A percentile compares a stretch with the other conserved stretches of the same genome.
Conservation (phyloP, 2,888 invertebrate genomes). For the Callyntrura sp. region DNA sequence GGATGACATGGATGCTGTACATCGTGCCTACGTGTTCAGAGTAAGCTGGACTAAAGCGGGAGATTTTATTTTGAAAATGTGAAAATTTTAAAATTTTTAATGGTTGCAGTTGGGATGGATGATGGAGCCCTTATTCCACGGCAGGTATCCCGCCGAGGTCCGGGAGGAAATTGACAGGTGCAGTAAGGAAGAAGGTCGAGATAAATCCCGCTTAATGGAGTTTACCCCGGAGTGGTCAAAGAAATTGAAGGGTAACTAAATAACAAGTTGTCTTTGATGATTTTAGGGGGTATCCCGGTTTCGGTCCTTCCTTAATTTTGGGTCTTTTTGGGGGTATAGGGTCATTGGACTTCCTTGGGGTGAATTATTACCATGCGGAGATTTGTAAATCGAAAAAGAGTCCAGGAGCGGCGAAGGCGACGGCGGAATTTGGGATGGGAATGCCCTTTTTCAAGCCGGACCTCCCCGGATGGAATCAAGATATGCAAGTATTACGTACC, state of each 20-base stretch:
- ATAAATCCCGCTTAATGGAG: conserved; percentile 73
- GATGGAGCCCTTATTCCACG: conserved; percentile 85
- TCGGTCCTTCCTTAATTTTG: too few relatives aligned
- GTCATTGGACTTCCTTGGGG: conserved; percentile 81
- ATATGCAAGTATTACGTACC: conserved; percentile 64
- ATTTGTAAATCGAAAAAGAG: too few relatives aligned
- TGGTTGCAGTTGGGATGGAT: conserved; percentile 84
- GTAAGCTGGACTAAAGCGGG: too few relatives aligned
- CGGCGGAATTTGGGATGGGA: conserved; percentile 21
- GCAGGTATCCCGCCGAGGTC: conserved; percentile 78
- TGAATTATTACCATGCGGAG: conserved; percentile 83
- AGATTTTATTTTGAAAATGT: conserved; percentile 20
- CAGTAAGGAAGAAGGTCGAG: conserved; percentile 74
- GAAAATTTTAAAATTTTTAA: too few relatives aligned
- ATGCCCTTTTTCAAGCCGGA: conserved; percentile 61
- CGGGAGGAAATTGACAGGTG: conserved; percentile 66
- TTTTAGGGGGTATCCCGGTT: too few relatives aligned
- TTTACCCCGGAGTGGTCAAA: conserved; percentile 77
- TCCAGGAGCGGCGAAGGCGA: conserved; percentile 51
- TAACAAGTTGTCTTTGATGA: too few relatives aligned
- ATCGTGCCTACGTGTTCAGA: conserved; percentile 82
- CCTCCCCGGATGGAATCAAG: conserved; percentile 76
- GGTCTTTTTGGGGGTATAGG: conserved; percentile 37
- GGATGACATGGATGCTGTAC: conserved; percentile 81
- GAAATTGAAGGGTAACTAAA: conserved; percentile 76